Evolutionary conservation across 2,797 vertebrate genomes (phyloP).

Genomic region (Ptychobarbus kaznakovi): DNA sequence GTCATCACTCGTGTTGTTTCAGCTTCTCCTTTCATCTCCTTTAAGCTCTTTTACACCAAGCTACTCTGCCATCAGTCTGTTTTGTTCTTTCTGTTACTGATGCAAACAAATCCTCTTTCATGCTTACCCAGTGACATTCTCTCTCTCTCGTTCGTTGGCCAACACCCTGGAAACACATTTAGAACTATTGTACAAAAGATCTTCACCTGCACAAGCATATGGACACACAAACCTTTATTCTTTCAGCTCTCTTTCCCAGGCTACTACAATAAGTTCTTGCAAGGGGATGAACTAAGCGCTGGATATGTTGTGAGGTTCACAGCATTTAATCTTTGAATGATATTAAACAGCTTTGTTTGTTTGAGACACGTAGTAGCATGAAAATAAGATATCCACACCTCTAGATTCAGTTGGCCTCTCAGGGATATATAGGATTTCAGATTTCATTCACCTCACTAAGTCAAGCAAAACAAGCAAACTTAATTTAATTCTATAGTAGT

Average conservation of each 20-base stretch:
- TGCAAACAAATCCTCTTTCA: conserved; percentile 36
- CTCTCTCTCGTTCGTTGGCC: background rate
- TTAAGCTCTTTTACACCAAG: conserved; percentile 3
- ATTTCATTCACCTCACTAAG: too few relatives aligned
- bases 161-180: conserved; percentile 35
- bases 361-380: conserved; percentile 28
- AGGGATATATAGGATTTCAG: background rate
- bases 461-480: background rate
- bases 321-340: conserved; percentile 7
- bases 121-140: conserved; percentile 23
- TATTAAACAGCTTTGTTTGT: background rate
- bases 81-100: conserved; percentile 5
- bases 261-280: background rate
- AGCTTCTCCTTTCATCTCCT: conserved; percentile 23
- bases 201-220: conserved; percentile 17
- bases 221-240: conserved; percentile 28
- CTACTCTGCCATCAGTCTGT: conserved; percentile 5
- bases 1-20: background rate
- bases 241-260: conserved; percentile 42
- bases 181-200: conserved; percentile 23
- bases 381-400: conserved; percentile 44
- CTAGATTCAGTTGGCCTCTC: background rate
- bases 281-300: conserved; percentile 5
- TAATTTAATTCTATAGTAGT: background rate
- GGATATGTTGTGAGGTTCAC: background rate